These are phyloP conservation scores for Megaceryle maxima DNA, from an alignment of 2,113 vertebrate species.

Conservation along the genomic window DNA sequence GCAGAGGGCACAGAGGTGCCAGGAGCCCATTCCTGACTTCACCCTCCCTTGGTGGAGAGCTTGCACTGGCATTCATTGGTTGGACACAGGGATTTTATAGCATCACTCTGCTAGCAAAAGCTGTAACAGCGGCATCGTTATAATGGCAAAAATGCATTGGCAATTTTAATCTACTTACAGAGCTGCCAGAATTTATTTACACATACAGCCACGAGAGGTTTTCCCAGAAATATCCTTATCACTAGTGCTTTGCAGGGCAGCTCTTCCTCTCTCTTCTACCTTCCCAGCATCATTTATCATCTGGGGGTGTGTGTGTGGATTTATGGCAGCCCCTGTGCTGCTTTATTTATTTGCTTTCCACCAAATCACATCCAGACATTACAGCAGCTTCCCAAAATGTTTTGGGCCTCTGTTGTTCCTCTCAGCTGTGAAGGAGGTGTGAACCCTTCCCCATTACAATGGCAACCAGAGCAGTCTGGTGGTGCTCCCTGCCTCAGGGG, in stretches of 20 bases:
- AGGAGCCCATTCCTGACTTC: neutral
- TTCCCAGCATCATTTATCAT: neutral
- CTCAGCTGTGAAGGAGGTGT: neutral
- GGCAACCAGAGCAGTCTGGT: neutral
- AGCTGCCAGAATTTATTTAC: neutral
- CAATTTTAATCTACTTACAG: neutral
- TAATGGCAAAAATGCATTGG: neutral
- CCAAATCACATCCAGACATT: fast-evolving
- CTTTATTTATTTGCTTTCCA: neutral
- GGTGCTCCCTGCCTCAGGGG: neutral
- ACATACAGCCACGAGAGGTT: neutral
- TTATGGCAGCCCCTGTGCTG: neutral
- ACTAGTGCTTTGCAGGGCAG: neutral
- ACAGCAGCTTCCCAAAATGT: neutral
- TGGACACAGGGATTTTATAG: neutral
- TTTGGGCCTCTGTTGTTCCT: neutral
- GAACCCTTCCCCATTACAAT: neutral
- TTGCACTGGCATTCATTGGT: neutral
- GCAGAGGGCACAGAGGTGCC: neutral
- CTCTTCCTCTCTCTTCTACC: neutral
- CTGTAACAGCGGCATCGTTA: neutral
- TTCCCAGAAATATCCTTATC: neutral
- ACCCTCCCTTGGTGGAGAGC: neutral
- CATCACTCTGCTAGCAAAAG: neutral
- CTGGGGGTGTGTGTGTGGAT: neutral